Percentiles rank a stretch among this genome's conserved stretches.
Conservation (phyloP, 2,797 vertebrate genomes). For the Myiothlypis coronata region DNA sequence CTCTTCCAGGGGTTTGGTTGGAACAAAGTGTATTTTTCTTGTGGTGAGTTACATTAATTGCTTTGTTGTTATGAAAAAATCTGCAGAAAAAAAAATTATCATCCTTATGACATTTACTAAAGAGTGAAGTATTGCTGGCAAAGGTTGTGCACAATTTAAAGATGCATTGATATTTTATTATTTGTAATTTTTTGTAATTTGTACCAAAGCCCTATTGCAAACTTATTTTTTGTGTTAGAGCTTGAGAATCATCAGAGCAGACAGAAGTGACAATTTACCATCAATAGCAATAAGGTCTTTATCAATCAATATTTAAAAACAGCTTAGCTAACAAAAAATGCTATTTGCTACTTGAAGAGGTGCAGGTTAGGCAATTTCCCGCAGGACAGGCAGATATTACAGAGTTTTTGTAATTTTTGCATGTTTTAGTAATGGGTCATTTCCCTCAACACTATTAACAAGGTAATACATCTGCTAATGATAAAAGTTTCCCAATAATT, state of each 20-base stretch:
- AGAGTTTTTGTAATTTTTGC: not conserved
- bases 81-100: not conserved
- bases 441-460: not conserved
- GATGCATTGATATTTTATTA: not conserved
- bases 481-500: not conserved
- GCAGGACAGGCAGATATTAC: not conserved
- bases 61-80: not conserved
- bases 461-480: not conserved
- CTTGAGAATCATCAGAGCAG: not conserved
- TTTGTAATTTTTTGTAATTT: not conserved
- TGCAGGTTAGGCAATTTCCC: not conserved
- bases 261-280: not conserved
- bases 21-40: not conserved
- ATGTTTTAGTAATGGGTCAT: not conserved
- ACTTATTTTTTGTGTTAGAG: not conserved
- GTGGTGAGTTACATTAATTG: not conserved
- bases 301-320: not conserved
- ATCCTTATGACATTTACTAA: not conserved
- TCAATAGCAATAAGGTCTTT: not conserved
- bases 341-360: not conserved
- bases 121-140: not conserved
- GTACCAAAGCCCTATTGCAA: not conserved
- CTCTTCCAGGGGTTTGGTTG: not conserved
- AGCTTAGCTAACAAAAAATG: not conserved
- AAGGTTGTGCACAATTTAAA: not conserved